Conservation (phyloP, 2,113 vertebrate genomes). For the Semicossyphus pulcher region DNA sequence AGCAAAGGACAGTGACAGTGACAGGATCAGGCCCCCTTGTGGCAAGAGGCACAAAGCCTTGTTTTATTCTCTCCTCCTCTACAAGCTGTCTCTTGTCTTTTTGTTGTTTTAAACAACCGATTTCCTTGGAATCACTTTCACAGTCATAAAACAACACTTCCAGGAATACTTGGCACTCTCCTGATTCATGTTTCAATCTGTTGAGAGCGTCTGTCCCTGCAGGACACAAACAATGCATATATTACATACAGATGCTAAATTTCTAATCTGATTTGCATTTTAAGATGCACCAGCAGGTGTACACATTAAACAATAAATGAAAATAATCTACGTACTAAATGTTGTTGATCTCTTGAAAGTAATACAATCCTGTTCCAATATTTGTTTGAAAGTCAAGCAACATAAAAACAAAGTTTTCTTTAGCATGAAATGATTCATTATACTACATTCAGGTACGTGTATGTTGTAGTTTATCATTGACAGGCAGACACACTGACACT, state of each 20-base stretch:
- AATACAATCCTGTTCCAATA: not conserved
- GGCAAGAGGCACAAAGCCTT: constrained; percentile 51
- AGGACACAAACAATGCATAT: constrained; percentile 24
- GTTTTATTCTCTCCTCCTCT: constrained; percentile 39
- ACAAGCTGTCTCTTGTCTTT: constrained; percentile 47
- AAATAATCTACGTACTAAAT: constrained; percentile 16
- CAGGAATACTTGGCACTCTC: too few species aligned
- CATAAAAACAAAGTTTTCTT: not conserved
- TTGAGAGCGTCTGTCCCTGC: too few species aligned
- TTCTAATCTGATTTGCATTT: not conserved
- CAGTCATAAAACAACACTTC: too few species aligned
- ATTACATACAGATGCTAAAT: constrained; percentile 21
- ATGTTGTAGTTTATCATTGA: too few species aligned
- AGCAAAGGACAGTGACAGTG: constrained; percentile 25
- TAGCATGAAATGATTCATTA: not conserved
- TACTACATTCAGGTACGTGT: not conserved
- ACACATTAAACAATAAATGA: not conserved
- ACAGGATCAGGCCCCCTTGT: constrained; percentile 28
- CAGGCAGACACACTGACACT: not conserved
- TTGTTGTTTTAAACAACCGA: constrained; percentile 40
- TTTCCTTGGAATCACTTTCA: constrained; percentile 8
- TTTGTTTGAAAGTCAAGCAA: not conserved
- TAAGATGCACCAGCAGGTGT: not conserved
- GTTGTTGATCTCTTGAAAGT: not conserved
- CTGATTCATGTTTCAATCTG: too few species aligned